Evolutionary conservation across 2,888 invertebrate species (phyloP).

Genomic region (Synanthedon tipuliformis): DNA sequence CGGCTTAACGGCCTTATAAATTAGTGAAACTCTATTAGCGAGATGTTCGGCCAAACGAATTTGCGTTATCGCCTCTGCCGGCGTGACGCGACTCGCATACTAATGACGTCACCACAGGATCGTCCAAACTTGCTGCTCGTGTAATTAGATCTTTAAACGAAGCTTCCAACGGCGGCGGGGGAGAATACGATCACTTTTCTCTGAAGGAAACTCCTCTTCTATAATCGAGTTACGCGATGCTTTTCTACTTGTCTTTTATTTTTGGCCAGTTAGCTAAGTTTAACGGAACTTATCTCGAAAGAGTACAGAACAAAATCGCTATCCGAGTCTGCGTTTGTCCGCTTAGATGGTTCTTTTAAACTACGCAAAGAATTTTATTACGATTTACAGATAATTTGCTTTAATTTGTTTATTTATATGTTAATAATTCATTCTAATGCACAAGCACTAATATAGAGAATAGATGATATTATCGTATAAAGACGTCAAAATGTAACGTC

Average conservation of each 20-base stretch:
- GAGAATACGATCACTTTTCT: conserved; percentile 46
- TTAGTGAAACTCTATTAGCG: conserved; percentile 70
- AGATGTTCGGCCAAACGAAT: conserved; percentile 67
- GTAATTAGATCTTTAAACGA: conserved; percentile 68
- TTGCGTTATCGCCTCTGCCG: conserved; percentile 66
- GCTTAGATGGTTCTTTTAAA: too few species aligned
- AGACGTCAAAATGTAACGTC: too few species aligned
- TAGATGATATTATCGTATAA: too few species aligned
- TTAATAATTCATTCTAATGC: too few species aligned
- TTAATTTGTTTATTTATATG: too few species aligned
- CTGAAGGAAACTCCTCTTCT: conserved; percentile 35
- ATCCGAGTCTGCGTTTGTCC: too few species aligned
- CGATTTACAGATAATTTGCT: too few species aligned
- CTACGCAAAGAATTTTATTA: too few species aligned
- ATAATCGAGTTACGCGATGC: conserved; percentile 46
- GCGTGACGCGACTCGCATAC: conserved; percentile 54
- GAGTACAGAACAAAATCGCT: too few species aligned
- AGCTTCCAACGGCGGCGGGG: conserved; percentile 29
- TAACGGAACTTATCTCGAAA: neutral
- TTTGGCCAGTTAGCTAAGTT: neutral
- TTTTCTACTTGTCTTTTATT: conserved; percentile 8
- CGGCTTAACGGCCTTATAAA: conserved; percentile 65
- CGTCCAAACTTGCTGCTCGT: conserved; percentile 50
- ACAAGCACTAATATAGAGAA: too few species aligned
- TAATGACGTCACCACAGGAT: conserved; percentile 42